Base-by-base conservation (phyloP, 2,113 vertebrate species). In the Sebastes fasciatus region DNA sequence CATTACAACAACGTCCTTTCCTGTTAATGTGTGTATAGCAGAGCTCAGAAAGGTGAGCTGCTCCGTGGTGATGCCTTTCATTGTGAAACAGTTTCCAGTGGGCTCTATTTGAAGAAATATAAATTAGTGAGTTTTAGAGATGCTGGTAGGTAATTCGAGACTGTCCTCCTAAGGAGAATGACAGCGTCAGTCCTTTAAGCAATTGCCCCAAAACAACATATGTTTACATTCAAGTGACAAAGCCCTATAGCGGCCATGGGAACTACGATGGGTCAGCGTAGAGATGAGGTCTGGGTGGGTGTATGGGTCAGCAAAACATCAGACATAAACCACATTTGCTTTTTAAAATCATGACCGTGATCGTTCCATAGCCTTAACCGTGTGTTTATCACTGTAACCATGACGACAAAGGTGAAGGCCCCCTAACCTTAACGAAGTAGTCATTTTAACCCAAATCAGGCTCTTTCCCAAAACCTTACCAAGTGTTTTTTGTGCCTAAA, bases 41-140 rank as follows among this genome's bases (percentile, higher is more conserved):
- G n/a, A 61, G 51, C 45, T 79, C n/a, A 51, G 14, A 48, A 45
- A 60, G 40, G 58, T 74, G 52, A 74, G 17, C 16, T 66, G 43
- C 40, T 72, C 63, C 45, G 6, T n/a, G 45, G 49, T 34, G 58
- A 67, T 51, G 77, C 58, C 13, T 77, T 76, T 64, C 63, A 64
- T 7, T 52, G 19, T 34, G 16, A 42, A 72, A 42, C 48, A 16
- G 43, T 43, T 40, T 58, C 42, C 43, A 57, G 58, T 67, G 12
- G 63, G 75, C 17, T 54, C 19, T 43, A 16, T 75, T 57, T 62
- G 5, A 45, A 72, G 7, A 23, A 64, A 58, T 49, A 63, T 19
- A 10, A 26, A 70, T 64, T 74, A 4, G 9, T 60, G n/a, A n/a
- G 51, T 23, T 51, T 23, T 46, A 5, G 43, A 40, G 40, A 45